Conservation (phyloP, 2,797 vertebrate genomes). For the Helostoma temminkii region DNA sequence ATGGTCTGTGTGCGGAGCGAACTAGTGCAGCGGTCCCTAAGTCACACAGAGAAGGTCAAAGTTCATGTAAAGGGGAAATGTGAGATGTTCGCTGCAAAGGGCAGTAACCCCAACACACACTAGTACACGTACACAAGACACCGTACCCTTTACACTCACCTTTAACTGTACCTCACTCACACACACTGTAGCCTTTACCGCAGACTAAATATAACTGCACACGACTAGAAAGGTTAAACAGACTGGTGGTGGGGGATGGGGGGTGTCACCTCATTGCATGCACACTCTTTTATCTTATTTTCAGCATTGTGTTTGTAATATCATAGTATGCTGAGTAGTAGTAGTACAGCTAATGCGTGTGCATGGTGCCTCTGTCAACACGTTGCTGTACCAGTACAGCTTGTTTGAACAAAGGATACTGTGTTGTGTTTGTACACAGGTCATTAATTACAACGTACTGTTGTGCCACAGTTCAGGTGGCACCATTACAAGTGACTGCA, state of each 20-base stretch:
- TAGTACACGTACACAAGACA: slow-evolving; percentile 20
- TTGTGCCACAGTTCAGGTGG: neutral
- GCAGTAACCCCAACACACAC: slow-evolving; percentile 48
- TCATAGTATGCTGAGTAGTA: neutral
- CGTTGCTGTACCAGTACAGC: slow-evolving; percentile 1
- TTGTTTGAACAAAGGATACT: neutral
- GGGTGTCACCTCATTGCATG: neutral
- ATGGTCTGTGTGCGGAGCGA: neutral
- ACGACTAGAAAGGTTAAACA: too few species aligned
- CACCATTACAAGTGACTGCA: too few species aligned
- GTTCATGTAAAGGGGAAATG: slow-evolving; percentile 64
- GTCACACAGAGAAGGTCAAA: slow-evolving; percentile 65
- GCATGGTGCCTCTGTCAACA: neutral
- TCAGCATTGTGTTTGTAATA: too few species aligned
- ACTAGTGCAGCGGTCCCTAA: slow-evolving; percentile 46
- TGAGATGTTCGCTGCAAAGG: slow-evolving; percentile 64
- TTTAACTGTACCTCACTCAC: slow-evolving; percentile 34
- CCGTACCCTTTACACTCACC: slow-evolving; percentile 66
- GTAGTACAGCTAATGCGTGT: too few species aligned
- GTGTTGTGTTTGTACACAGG: neutral
- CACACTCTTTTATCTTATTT: neutral
- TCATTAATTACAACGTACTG: neutral
- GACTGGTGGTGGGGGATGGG: too few species aligned
- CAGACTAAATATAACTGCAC: slow-evolving; percentile 54
- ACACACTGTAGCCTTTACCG: slow-evolving; percentile 36